Base-by-base conservation (phyloP, 2,888 invertebrate genomes). In the Bellardia bayeri region DNA sequence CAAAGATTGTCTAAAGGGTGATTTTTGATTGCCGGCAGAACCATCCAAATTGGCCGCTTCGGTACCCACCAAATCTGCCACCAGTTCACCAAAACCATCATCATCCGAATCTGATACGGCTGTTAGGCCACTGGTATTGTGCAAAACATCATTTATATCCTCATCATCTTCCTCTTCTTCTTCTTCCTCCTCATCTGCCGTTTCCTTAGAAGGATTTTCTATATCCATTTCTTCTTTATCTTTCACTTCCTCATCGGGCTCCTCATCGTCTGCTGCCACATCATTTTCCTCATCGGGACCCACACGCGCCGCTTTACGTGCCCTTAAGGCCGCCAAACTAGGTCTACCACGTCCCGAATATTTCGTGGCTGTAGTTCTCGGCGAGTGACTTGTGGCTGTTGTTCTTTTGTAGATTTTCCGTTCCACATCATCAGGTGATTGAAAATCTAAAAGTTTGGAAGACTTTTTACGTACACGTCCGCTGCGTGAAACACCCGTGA, bases 391-490 rank as follows among this genome's bases (percentile, higher is more conserved):
- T n/a, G 6, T 56, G n/a, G 82, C 56, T 8, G 85, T 85, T 11
- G 85, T 61, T 58, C 85, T 82, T 85, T 87, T 87, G 49, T 79
- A 87, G 2, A 87, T 64, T 81, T 91, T 91, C 56, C 93, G 91
- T 64, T 94, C 97, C 74, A 97, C 96, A 91, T 98, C 98, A 92
- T 98, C 98, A 0, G 97, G 97, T 0, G 97, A 97, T 92, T 98
- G 97, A 94, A 98, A 99, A 93, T 98, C 99, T 94, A 98, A 96
- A 63, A 99, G 94, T 93, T 99, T 98, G 0, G 98, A 98, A 23
- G 98, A 98, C 94, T 98, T 99, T 94, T 99, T 99, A 80, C 98
- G 95, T 0, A 98, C 98, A 82, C 98, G 95, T 33, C 98, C 98
- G 90, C 98, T 98, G 83, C 98, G 95, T 3, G 98, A 98, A 58